These are phyloP conservation scores for Sylvilagus floridanus DNA, from an alignment of 2,797 vertebrate genomes.

Conservation along the genomic window DNA sequence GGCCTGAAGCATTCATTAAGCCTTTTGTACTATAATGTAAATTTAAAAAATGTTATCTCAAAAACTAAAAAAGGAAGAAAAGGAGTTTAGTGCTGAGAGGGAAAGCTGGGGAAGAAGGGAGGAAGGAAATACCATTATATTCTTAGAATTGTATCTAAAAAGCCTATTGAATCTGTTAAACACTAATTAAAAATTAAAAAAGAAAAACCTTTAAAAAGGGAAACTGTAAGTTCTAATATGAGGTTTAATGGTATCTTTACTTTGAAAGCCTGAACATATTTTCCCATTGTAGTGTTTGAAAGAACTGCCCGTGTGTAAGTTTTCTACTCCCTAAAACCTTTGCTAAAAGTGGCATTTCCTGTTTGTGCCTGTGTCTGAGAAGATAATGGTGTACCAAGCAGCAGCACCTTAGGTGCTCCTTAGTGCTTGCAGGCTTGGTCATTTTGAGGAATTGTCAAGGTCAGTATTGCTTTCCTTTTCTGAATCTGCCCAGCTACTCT, in stretches of 20 bases:
- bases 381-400: background rate
- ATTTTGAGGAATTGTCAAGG: background rate
- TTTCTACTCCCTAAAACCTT: background rate
- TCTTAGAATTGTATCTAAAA: too few relatives aligned
- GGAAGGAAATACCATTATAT: too few relatives aligned
- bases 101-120: too few relatives aligned
- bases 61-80: too few relatives aligned
- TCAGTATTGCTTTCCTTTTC: background rate
- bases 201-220: too few relatives aligned
- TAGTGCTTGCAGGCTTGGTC: background rate
- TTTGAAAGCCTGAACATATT: background rate
- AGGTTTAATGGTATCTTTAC: conserved; percentile 17
- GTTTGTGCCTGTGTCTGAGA: background rate
- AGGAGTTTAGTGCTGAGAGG: too few relatives aligned
- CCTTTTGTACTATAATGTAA: too few relatives aligned
- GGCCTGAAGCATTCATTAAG: too few relatives aligned
- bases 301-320: background rate
- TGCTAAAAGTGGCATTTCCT: background rate
- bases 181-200: too few relatives aligned
- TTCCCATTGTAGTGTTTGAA: background rate
- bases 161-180: too few relatives aligned
- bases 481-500: background rate
- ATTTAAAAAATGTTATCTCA: too few relatives aligned
- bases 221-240: background rate
- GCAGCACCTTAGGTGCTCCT: background rate